phyloP scores from a whole-genome alignment of 2,797 vertebrate species.

The Esox lucius region DNA sequence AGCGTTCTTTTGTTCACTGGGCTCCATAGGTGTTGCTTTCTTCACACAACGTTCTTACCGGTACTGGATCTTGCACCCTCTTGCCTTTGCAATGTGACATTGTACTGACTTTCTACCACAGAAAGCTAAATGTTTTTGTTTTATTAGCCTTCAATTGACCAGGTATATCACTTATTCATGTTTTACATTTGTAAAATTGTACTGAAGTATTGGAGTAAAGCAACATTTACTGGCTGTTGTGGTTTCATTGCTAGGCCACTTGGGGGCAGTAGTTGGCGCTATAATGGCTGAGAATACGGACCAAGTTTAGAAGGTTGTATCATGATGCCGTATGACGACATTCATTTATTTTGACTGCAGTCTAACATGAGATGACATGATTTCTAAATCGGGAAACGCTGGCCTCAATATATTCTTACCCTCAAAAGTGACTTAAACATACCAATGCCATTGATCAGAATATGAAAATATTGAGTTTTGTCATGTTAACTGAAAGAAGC shows the following conservation, averaged over 20 bases:
- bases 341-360: constrained; percentile 36
- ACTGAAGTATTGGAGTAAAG: neutral
- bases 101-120: no score
- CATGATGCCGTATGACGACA: constrained; percentile 50
- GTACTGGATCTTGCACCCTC: no score
- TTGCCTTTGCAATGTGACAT: no score
- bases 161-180: no score
- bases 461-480: neutral
- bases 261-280: constrained; percentile 37
- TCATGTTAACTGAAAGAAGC: neutral
- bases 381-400: constrained; percentile 4
- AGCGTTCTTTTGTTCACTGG: neutral
- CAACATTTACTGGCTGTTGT: constrained; percentile 5
- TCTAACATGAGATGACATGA: constrained; percentile 37
- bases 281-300: constrained; percentile 4
- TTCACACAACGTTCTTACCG: neutral
- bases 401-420: neutral
- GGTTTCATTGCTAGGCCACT: constrained; percentile 38
- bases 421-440: neutral
- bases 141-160: no score
- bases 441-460: neutral
- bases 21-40: neutral
- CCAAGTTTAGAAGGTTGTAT: constrained; percentile 7
- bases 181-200: no score
- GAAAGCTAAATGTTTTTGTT: no score